Base-by-base conservation (phyloP, 2,888 invertebrate genomes). In the Oscheius sp. region DNA sequence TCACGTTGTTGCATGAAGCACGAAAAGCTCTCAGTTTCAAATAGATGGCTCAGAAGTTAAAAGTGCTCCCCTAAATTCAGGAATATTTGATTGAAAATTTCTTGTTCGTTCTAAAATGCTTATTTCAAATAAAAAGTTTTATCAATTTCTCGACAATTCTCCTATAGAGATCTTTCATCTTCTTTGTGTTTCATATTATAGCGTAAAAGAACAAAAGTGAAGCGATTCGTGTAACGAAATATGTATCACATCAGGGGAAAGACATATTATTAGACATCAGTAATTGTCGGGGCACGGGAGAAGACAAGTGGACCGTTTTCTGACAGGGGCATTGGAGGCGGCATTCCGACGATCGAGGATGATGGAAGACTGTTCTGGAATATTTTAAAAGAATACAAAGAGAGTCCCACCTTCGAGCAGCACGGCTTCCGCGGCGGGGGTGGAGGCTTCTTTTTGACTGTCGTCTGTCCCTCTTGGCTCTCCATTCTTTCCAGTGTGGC, bases 251-350 rank as follows among this genome's bases (percentile, higher is more conserved):
- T 17, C 28, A 17, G 36, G 57, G 44, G 59, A 59, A 62, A 62
- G 62, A 62, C 49, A 17, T 54, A n/a, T 51, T 57, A 5, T 65
- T 66, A 80, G 57, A 80, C 80, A 67, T 80, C 80, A 33, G 80
- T 80, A 17, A 80, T 74, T 22, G 80, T 80, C 20, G 78, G 78
- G 4, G 75, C 75, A 28, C 77, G 72, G 22, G 78, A 71, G 57
- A 80, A 70, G 22, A 80, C 80, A 3, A 80, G 66, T 1, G 80
- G 80, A 0, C 80, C 80, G 50, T 75, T 75, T 67, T 78, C 80
- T 9, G 71, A 63, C 2, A 80, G 59, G 6, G 72, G 67, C 73
- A 74, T 77, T 17, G 80, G 78, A 14, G 76, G 77, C 14, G 80
- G 78, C 62, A 80, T 72, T 8, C 72, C 73, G 9, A 74, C 76